phyloP scores from a whole-genome alignment of 2,113 vertebrate genomes.

The Notarius lentiginosus region DNA sequence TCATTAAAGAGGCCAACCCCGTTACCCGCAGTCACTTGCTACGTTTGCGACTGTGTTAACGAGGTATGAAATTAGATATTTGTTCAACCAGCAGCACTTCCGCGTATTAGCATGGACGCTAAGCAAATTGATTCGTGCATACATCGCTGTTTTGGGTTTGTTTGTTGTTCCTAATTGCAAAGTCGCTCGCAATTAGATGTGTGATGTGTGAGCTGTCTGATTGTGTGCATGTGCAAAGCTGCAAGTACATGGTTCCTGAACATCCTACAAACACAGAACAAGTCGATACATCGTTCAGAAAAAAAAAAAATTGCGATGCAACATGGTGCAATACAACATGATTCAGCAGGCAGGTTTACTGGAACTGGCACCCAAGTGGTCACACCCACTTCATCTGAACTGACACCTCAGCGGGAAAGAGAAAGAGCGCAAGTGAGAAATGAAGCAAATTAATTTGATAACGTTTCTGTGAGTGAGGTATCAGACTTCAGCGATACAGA shows the following conservation, averaged over 20 bases:
- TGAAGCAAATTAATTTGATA: constrained; percentile 1
- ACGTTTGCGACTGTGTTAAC: constrained; percentile 27
- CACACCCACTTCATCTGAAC: constrained; percentile 16
- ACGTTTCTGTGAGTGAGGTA: not conserved
- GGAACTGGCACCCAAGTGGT: not conserved
- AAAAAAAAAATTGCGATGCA: not conserved
- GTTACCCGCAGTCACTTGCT: constrained; percentile 20
- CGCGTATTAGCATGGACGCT: not conserved
- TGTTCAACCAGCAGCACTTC: constrained; percentile 38
- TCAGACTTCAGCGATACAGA: not conserved
- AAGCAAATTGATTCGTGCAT: not conserved
- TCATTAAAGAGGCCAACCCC: constrained; percentile 31
- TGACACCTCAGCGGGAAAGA: constrained; percentile 9
- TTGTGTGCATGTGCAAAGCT: not conserved
- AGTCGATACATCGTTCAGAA: not conserved
- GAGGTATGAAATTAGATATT: constrained; percentile 45
- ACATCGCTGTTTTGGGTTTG: not conserved
- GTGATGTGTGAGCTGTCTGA: not conserved
- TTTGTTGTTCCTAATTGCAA: constrained; percentile 33
- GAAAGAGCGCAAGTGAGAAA: constrained; percentile 13
- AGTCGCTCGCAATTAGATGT: constrained; percentile 10
- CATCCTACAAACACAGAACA: not conserved
- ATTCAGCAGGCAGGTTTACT: constrained; percentile 15
- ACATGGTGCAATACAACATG: not conserved
- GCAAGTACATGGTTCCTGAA: not conserved